phyloP scores from a whole-genome alignment of 2,888 invertebrate genomes.

The Heliconius cydno region DNA sequence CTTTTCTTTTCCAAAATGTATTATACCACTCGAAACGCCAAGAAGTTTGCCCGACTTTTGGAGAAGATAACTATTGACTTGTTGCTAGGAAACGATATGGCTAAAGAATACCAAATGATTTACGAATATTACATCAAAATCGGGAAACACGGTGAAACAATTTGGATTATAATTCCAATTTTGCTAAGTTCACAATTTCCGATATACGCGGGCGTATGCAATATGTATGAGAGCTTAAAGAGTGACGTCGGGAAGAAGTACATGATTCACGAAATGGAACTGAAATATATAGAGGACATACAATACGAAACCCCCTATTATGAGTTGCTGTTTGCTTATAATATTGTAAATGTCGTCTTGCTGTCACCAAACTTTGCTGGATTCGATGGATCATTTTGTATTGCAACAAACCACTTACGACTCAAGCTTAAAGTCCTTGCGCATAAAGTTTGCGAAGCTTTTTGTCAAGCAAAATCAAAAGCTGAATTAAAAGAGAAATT shows the following conservation, averaged over 20 bases:
- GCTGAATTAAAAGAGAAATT: slow-evolving; percentile 56
- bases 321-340: slow-evolving; percentile 64
- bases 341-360: slow-evolving; percentile 57
- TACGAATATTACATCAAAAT: slow-evolving; percentile 60
- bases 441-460: slow-evolving; percentile 59
- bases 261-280: slow-evolving; percentile 70
- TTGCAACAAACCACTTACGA: slow-evolving; percentile 64
- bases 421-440: slow-evolving; percentile 65
- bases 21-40: slow-evolving; percentile 58
- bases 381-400: slow-evolving; percentile 70
- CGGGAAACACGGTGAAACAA: slow-evolving; percentile 58
- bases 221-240: slow-evolving; percentile 59
- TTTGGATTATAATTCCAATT: slow-evolving; percentile 63
- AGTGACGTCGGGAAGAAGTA: slow-evolving; percentile 58
- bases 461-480: slow-evolving; percentile 53
- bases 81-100: slow-evolving; percentile 59
- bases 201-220: slow-evolving; percentile 59
- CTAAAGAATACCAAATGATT: slow-evolving; percentile 60
- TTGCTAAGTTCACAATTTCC: slow-evolving; percentile 63
- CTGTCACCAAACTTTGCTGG: slow-evolving; percentile 63
- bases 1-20: slow-evolving; percentile 67
- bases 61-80: slow-evolving; percentile 62
- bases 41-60: slow-evolving; percentile 57
- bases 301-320: slow-evolving; percentile 68
- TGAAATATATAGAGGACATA: slow-evolving; percentile 62